Conservation (phyloP, 2,797 vertebrate genomes). For the Falco peregrinus region DNA sequence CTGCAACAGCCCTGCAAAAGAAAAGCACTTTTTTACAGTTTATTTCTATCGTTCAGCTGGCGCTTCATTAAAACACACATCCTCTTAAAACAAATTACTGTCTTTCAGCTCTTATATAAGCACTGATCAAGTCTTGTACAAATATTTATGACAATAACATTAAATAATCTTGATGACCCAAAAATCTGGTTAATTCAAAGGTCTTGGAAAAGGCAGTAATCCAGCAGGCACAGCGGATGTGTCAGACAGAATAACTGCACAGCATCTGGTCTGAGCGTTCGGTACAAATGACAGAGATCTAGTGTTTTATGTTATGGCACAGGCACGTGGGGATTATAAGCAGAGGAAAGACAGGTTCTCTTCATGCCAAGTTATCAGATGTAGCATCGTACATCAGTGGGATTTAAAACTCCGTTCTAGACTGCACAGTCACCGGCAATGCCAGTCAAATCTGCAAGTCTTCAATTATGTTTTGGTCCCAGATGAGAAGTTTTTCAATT, state of each 20-base stretch:
- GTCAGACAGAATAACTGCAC: constrained; percentile 1
- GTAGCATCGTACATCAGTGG: not conserved
- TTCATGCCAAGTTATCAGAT: not conserved
- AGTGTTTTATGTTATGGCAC: not conserved
- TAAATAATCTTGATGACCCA: constrained; percentile 63
- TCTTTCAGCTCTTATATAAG: constrained; percentile 51
- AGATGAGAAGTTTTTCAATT: not conserved
- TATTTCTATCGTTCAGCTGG: constrained; percentile 31
- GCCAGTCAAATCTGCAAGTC: not conserved
- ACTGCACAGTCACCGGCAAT: fast-evolving
- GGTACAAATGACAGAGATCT: not conserved
- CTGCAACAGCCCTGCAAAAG: not conserved
- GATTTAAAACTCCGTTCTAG: not conserved
- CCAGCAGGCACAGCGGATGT: not conserved
- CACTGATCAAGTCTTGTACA: constrained; percentile 40
- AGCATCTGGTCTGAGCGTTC: not conserved
- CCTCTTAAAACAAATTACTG: constrained; percentile 54
- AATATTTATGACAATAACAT: constrained; percentile 65
- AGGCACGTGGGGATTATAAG: not conserved
- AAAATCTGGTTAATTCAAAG: constrained; percentile 46
- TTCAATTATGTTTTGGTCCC: not conserved
- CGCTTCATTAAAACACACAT: constrained; percentile 58
- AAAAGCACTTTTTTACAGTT: constrained; percentile 22
- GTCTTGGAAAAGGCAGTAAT: constrained; percentile 34
- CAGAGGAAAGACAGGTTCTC: not conserved